Base-by-base conservation (phyloP, 1,140 invertebrate genomes). In the Drosophila micromelanica region DNA sequence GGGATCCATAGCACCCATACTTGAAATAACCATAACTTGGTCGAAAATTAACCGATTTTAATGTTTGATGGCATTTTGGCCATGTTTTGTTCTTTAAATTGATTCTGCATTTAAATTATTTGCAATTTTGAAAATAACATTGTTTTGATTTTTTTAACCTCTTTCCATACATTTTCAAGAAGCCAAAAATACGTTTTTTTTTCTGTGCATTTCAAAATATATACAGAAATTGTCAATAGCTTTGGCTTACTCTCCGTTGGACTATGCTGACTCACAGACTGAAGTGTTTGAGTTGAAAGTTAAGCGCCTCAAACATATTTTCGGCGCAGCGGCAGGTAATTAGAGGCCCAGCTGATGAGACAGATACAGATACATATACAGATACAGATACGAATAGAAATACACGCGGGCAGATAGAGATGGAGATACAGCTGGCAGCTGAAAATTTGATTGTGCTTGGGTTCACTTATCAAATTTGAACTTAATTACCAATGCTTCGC, bases 401-500 rank as follows among this genome's bases (percentile, higher is more conserved):
- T 30, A 12, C 37, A 54, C 20, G 3, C 20, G 20, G 20, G 27
- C 27, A 27, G 55, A 60, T 32, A 35, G 30, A 35, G 46, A 35
- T 43, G 37, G 27, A 56, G 49, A 15, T 64, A 27, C n/a, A 23
- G 43, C 46, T 48, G 20, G 23, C 23, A 67, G 51, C 71, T 72
- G 76, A 73, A 57, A 64, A 74, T 75, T 81, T 55, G 74, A 81
- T 82, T 81, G 79, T 62, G 30, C 37, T 61, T 43, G 67, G 71
- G 67, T 46, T 71, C 79, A 81, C 78, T 79, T 86, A 86, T 85
- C 80, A 86, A 86, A 86, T 78, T 75, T 67, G 74, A 80, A 86
- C 64, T 85, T 85, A 85, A 85, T 85, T 85, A 85, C 82, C 45
- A 62, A 55, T 30, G 54, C 32, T n/a, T 46, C 73, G 72, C 20